phyloP scores from a whole-genome alignment of 1,140 invertebrate genomes.

The Tenebrio molitor region DNA sequence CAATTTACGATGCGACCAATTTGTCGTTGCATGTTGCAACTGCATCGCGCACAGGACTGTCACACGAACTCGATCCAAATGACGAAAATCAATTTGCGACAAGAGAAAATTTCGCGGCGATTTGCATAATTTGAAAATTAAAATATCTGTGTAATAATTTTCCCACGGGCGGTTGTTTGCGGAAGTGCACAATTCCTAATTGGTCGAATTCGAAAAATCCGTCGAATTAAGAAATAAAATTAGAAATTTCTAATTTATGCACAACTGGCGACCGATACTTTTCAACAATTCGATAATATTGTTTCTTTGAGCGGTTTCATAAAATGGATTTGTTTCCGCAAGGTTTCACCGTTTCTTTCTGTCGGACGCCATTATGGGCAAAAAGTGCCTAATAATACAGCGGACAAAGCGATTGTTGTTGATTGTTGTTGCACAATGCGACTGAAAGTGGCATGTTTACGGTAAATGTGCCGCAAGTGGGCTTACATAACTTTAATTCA shows the following conservation, averaged over 20 bases:
- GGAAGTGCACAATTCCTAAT: conserved; percentile 13
- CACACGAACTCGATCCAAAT: no score
- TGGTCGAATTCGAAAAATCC: conserved; percentile 14
- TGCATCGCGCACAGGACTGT: no score
- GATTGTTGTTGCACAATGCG: not conserved
- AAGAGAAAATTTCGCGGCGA: no score
- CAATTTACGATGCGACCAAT: conserved; percentile 5
- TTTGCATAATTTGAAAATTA: conserved; percentile 22
- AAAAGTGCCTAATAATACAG: not conserved
- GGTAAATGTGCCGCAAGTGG: not conserved
- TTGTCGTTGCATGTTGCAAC: not conserved
- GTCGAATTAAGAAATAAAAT: not conserved
- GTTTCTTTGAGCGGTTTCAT: not conserved
- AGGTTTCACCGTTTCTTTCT: not conserved
- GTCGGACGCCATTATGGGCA: not conserved
- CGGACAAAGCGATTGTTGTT: no score
- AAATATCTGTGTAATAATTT: not conserved
- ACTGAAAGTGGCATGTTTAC: not conserved
- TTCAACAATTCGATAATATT: not conserved
- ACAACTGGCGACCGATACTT: not conserved
- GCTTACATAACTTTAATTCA: not conserved
- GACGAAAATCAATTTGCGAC: no score
- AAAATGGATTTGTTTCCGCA: not conserved
- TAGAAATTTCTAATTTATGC: conserved; percentile 26
- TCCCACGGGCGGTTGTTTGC: not conserved